These are phyloP conservation scores for Saxidomus purpurata DNA, from an alignment of 1,140 invertebrate genomes.

Conservation along the genomic window DNA sequence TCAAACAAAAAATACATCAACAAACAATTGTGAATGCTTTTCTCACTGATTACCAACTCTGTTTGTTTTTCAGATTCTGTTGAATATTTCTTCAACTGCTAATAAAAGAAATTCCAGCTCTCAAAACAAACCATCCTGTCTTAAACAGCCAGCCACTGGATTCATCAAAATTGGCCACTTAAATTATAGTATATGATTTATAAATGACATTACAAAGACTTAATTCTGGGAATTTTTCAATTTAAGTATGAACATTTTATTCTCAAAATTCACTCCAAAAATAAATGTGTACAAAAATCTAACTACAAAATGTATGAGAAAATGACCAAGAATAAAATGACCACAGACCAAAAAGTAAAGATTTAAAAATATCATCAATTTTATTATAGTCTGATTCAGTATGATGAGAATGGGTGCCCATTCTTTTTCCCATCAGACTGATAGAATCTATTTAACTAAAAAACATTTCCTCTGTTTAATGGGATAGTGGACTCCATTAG, in stretches of 20 bases:
- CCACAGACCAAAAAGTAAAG: neutral
- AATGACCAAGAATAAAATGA: neutral
- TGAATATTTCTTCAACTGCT: neutral
- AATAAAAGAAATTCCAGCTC: too few relatives aligned
- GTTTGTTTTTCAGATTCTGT: neutral
- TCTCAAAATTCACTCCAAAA: too few relatives aligned
- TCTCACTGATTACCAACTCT: neutral
- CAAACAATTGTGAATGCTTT: neutral
- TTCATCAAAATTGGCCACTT: too few relatives aligned
- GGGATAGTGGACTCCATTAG: neutral
- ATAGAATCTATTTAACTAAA: neutral
- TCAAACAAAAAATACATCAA: neutral
- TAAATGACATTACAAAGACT: too few relatives aligned
- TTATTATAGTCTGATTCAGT: neutral
- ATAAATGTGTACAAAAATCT: too few relatives aligned
- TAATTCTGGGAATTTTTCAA: too few relatives aligned
- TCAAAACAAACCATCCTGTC: too few relatives aligned
- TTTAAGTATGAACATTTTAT: too few relatives aligned
- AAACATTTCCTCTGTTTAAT: constrained; percentile 6
- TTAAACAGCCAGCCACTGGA: too few relatives aligned
- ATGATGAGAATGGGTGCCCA: neutral
- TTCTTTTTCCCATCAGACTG: constrained; percentile 10
- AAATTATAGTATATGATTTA: too few relatives aligned
- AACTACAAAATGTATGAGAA: too few relatives aligned
- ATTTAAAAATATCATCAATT: neutral